phyloP scores from a whole-genome alignment of 2,888 invertebrate genomes.

The Fragum fragum region DNA sequence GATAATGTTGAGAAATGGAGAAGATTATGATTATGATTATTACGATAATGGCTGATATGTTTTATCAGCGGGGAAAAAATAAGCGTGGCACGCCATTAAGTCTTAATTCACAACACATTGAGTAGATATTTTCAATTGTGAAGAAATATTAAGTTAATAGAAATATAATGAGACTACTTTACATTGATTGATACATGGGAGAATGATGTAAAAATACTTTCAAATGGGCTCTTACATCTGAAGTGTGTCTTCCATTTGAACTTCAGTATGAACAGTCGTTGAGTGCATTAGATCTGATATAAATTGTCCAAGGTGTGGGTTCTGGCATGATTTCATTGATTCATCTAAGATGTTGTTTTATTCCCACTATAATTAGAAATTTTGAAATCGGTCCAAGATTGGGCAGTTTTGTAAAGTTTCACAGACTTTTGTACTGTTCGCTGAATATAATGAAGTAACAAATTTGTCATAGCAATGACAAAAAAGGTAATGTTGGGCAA shows the following conservation, averaged over 20 bases:
- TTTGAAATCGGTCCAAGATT: too few relatives aligned
- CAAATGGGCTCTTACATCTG: slow-evolving; percentile 12
- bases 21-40: slow-evolving; percentile 3
- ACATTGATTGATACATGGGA: slow-evolving; percentile 21
- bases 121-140: slow-evolving; percentile 30
- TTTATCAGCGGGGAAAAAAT: slow-evolving; percentile 12
- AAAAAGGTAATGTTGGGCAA: too few relatives aligned
- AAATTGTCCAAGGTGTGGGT: neutral
- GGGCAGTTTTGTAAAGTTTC: too few relatives aligned
- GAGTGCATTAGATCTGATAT: neutral
- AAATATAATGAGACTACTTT: slow-evolving; percentile 27
- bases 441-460: too few relatives aligned
- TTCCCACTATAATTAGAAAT: too few relatives aligned
- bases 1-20: slow-evolving; percentile 6
- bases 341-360: too few relatives aligned
- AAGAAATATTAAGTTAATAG: slow-evolving; percentile 33
- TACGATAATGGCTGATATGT: slow-evolving; percentile 1
- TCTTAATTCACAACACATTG: slow-evolving; percentile 32
- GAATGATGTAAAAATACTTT: slow-evolving; percentile 28
- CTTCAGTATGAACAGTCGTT: neutral
- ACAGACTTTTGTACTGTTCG: too few relatives aligned
- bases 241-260: neutral
- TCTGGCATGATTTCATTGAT: neutral
- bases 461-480: too few relatives aligned
- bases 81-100: slow-evolving; percentile 13